Percentiles rank a stretch among this genome's conserved stretches.
These are phyloP conservation scores for Caenorhabditis remanei DNA, from an alignment of 1,140 invertebrate species.

Conservation along the genomic window DNA sequence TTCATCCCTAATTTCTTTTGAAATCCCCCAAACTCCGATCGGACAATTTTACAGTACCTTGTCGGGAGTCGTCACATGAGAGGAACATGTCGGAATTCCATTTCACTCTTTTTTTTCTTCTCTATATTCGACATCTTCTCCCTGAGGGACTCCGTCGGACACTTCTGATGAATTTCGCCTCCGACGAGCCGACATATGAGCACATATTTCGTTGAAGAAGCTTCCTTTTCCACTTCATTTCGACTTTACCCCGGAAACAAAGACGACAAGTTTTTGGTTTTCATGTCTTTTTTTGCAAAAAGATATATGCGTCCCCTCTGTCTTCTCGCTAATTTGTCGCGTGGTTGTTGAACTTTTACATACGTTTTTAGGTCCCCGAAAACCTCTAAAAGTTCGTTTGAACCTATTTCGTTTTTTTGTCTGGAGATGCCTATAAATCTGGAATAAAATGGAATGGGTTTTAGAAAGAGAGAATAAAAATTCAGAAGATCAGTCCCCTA, in stretches of 20 bases:
- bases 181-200: constrained; percentile 48
- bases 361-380: not conserved
- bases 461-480: not conserved
- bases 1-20: too few species aligned
- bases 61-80: not conserved
- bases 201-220: constrained; percentile 38
- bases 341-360: constrained; percentile 21
- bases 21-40: too few species aligned
- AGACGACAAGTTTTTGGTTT: constrained; percentile 27
- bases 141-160: constrained; percentile 29
- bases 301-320: constrained; percentile 11
- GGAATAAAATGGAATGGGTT: constrained; percentile 21
- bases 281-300: constrained; percentile 23
- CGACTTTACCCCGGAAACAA: constrained; percentile 36
- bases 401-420: not conserved
- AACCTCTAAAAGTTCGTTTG: not conserved
- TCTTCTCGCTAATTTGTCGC: constrained; percentile 21
- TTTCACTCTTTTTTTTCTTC: constrained; percentile 12
- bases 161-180: constrained; percentile 51
- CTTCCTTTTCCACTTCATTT: constrained; percentile 24
- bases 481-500: constrained; percentile 36
- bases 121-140: constrained; percentile 50
- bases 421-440: not conserved
- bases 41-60: constrained; percentile 26
- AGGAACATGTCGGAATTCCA: not conserved